Conservation (phyloP, 2,113 vertebrate genomes). For the Sinocyclocheilus maitianheensis region DNA sequence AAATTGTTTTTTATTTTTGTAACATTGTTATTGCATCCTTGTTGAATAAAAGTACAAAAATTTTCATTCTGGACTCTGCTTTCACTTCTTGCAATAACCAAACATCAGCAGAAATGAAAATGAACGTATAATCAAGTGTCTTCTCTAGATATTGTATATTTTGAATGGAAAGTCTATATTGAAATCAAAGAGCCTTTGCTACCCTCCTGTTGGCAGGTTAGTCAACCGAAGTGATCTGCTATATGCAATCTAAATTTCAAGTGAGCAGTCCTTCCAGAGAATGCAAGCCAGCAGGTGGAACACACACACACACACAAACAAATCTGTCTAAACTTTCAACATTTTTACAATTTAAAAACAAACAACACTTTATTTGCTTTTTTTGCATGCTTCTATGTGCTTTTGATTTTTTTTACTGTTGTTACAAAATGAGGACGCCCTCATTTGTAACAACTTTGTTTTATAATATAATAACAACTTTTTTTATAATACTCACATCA, state of each 20-base stretch:
- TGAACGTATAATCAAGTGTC: not conserved
- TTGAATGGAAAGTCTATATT: slow-evolving; percentile 50
- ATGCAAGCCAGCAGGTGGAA: not conserved
- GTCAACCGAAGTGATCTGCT: not conserved
- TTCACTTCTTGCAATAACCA: not conserved
- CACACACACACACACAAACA: too few species aligned
- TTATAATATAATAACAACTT: too few species aligned
- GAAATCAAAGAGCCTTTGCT: slow-evolving; percentile 46
- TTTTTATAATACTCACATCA: not conserved
- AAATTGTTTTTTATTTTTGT: too few species aligned
- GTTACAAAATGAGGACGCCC: too few species aligned
- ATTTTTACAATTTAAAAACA: too few species aligned
- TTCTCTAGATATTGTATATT: not conserved
- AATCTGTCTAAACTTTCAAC: too few species aligned
- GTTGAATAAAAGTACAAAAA: too few species aligned
- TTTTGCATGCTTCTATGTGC: too few species aligned
- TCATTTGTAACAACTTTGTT: too few species aligned
- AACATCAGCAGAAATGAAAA: not conserved
- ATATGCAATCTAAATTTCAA: slow-evolving; percentile 30
- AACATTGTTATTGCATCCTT: too few species aligned
- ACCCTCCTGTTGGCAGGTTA: slow-evolving; percentile 53
- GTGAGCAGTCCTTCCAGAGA: not conserved
- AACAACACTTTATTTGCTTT: too few species aligned
- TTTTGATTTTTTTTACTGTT: too few species aligned
- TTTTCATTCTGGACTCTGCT: not conserved